Evolutionary conservation across 2,113 vertebrate genomes (phyloP).

Genomic region (Dryoscopus gambensis): DNA sequence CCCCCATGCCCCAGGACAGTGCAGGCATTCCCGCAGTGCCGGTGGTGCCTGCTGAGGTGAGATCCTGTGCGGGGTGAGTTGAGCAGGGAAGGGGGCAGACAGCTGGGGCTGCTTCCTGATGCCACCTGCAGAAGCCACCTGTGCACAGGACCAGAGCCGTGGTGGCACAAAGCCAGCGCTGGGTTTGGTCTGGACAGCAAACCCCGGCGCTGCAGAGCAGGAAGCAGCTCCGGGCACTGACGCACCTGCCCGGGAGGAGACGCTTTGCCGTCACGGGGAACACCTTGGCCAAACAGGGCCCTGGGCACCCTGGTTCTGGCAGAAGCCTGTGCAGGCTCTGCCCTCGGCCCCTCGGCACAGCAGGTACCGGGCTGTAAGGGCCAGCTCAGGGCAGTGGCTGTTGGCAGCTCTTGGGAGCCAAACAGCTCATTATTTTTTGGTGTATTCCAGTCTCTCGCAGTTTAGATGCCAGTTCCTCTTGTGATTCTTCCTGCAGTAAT

Average conservation of each 20-base stretch:
- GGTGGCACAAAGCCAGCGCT: not conserved
- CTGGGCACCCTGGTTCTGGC: fast-evolving
- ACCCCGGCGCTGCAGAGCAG: not conserved
- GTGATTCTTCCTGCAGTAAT: not conserved
- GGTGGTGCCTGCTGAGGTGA: not conserved
- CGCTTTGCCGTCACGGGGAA: not conserved
- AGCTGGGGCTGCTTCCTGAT: not conserved
- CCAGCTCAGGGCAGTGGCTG: not conserved
- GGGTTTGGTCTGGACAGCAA: not conserved
- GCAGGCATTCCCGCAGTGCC: fast-evolving
- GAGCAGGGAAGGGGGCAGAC: not conserved
- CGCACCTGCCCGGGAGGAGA: not conserved
- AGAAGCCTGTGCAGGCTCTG: not conserved
- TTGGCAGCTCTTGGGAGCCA: not conserved
- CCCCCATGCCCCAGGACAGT: fast-evolving
- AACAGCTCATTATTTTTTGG: not conserved
- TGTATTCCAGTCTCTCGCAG: not conserved
- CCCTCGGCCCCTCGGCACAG: fast-evolving
- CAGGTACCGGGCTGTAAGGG: fast-evolving
- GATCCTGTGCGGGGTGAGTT: fast-evolving
- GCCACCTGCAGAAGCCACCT: not conserved
- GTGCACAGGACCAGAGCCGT: fast-evolving
- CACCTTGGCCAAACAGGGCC: conserved; percentile 55
- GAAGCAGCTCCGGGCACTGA: not conserved
- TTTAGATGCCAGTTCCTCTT: not conserved